Evolutionary conservation across 2,888 invertebrate genomes (phyloP).

Genomic region (Baccha elongata): DNA sequence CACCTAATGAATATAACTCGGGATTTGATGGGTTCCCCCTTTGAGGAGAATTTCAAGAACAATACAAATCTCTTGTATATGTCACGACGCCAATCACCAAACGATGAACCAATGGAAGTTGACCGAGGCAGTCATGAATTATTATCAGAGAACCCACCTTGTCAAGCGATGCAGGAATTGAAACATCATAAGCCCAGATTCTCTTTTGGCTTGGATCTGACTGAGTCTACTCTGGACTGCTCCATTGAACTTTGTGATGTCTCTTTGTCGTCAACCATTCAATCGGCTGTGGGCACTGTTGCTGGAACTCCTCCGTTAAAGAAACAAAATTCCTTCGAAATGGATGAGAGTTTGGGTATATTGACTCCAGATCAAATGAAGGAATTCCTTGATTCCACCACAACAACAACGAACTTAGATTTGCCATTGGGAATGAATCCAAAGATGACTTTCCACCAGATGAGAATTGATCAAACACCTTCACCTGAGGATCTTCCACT

Average conservation of each 20-base stretch:
- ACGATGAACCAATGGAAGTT: constrained; percentile 77
- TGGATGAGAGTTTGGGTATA: constrained; percentile 92
- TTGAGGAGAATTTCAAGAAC: constrained; percentile 70
- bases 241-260: constrained; percentile 82
- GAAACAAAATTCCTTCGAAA: constrained; percentile 91
- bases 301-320: constrained; percentile 76
- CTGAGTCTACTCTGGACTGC: constrained; percentile 81
- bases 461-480: constrained; percentile 89
- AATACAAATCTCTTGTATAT: constrained; percentile 78
- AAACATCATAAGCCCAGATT: constrained; percentile 77
- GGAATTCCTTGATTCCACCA: constrained; percentile 86
- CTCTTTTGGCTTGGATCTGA: constrained; percentile 81
- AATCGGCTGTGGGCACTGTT: constrained; percentile 67
- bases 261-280: constrained; percentile 79
- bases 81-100: constrained; percentile 78
- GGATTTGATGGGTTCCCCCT: constrained; percentile 77
- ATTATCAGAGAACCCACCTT: constrained; percentile 58
- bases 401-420: constrained; percentile 85
- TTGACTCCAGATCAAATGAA: constrained; percentile 95
- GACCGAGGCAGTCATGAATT: constrained; percentile 72
- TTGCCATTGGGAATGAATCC: constrained; percentile 83
- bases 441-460: constrained; percentile 79
- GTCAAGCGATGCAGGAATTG: constrained; percentile 76
- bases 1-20: constrained; percentile 79
- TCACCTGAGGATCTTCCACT: constrained; percentile 93